Evolutionary conservation across 2,797 vertebrate genomes (phyloP), one percentile per base, ranked within the genome.

Genomic region (Gephyroberyx darwinii): DNA sequence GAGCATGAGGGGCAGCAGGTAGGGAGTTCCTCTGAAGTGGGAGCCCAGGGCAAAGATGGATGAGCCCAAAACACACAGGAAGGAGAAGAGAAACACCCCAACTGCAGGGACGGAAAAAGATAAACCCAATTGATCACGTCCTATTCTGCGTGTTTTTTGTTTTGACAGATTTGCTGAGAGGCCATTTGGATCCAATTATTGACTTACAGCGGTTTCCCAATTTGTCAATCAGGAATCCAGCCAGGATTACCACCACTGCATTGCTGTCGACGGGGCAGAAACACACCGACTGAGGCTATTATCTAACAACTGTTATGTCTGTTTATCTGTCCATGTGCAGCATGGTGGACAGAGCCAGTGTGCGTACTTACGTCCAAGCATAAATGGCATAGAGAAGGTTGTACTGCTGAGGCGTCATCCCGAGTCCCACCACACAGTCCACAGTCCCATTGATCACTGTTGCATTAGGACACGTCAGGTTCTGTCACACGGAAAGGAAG

Each of bases 161-260:
- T 20, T 52, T 5, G 20, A 31, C 6, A 30, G 0, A 39, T 12
- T 2, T 20, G 4, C 14, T 73, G 52, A 74, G 20, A 8, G 33
- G 8, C 20, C 5, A 31, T 8, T 14, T 16, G 14, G 5, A 14
- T 13, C 41, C 7, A 59, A 17, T 30, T 0, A 1, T 3, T 4
- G 17, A 93, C 93, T 93, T 82, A 96, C 94, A 95, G 85, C 88
- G 74, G 70, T 96, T 96, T 86, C 94, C 95, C 58, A 95, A 80
- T 69, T 96, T 96, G 83, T 96, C 95, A 30, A 94, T 95, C 45
- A 96, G 87, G 83, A 96, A 95, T 19, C 94, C 93, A 9, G 94
- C 94, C 86, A 96, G 59, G 81, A 95, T 93, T 71, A 95, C 94
- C 78, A 96, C 94, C 6, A 93, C 20, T 3, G 94, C 94, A 74